These are phyloP conservation scores for Petrosia ficiformis DNA, from an alignment of 37 sponge, comb jelly and placozoan species.

Conservation along the genomic window DNA sequence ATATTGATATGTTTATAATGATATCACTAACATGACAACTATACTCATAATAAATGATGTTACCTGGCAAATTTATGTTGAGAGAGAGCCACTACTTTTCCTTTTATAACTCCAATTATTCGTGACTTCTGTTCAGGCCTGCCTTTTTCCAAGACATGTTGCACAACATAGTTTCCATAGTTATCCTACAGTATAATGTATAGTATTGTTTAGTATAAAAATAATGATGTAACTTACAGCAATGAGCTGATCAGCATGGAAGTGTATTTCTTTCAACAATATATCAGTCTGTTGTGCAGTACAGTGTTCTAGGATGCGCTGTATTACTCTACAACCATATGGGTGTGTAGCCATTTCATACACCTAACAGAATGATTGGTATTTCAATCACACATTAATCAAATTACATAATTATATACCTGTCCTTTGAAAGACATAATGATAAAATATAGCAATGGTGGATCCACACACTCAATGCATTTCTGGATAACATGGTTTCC, in stretches of 20 bases:
- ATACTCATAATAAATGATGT: too few species aligned
- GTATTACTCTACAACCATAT: conserved; percentile 96
- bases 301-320: conserved; percentile 92
- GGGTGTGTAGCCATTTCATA: conserved; percentile 85
- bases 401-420: conserved; percentile 19
- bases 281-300: conserved; percentile 68
- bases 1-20: too few species aligned
- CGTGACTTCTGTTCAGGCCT: conserved; percentile 64
- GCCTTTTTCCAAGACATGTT: conserved; percentile 93
- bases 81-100: conserved; percentile 70
- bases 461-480: conserved; percentile 86
- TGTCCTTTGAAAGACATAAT: conserved; percentile 76
- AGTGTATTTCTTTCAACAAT: conserved; percentile 79
- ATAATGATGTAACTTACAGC: conserved; percentile 63
- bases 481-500: conserved; percentile 99
- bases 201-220: background rate
- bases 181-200: conserved; percentile 48
- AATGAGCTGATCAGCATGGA: conserved; percentile 67
- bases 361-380: conserved; percentile 34
- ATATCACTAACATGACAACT: too few species aligned
- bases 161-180: conserved; percentile 90
- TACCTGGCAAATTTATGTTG: conserved; percentile 98
- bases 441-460: conserved; percentile 59
- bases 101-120: conserved; percentile 58
- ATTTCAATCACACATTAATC: background rate